phyloP scores from a whole-genome alignment of 2,797 vertebrate genomes.

The Spinibarbus caldwelli region DNA sequence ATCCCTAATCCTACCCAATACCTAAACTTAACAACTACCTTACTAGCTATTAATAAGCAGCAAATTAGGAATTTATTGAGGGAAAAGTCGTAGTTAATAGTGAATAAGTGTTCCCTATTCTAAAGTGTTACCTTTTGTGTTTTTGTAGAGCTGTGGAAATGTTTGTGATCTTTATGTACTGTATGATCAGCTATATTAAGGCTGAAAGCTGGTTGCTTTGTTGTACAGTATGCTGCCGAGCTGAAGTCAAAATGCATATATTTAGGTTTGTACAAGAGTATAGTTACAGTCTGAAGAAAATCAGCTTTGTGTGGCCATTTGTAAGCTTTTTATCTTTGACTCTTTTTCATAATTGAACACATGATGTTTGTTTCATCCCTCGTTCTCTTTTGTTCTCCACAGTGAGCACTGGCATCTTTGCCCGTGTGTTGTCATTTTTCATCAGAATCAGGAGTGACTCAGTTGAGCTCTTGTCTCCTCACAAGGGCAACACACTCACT shows the following conservation, averaged over 20 bases:
- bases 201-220: not conserved
- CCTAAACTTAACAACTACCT: too few relatives aligned
- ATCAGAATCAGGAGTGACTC: constrained; percentile 56
- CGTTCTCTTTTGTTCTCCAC: constrained; percentile 67
- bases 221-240: not conserved
- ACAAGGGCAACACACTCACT: constrained; percentile 63
- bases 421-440: constrained; percentile 68
- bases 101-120: too few relatives aligned
- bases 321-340: constrained; percentile 63
- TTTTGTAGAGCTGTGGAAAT: not conserved
- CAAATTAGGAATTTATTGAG: too few relatives aligned
- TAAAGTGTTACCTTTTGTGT: too few relatives aligned
- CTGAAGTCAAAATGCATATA: not conserved
- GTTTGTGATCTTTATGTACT: not conserved
- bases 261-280: not conserved
- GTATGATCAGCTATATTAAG: constrained; percentile 2
- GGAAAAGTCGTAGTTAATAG: too few relatives aligned
- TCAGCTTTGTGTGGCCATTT: not conserved
- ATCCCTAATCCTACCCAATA: too few relatives aligned
- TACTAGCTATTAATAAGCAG: too few relatives aligned
- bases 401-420: constrained; percentile 57
- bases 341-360: constrained; percentile 65
- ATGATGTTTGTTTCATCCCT: constrained; percentile 70
- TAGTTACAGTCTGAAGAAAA: not conserved
- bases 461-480: constrained; percentile 29